phyloP scores from a whole-genome alignment of 2,888 invertebrate genomes.

The Pristionchus fissidentatus region DNA sequence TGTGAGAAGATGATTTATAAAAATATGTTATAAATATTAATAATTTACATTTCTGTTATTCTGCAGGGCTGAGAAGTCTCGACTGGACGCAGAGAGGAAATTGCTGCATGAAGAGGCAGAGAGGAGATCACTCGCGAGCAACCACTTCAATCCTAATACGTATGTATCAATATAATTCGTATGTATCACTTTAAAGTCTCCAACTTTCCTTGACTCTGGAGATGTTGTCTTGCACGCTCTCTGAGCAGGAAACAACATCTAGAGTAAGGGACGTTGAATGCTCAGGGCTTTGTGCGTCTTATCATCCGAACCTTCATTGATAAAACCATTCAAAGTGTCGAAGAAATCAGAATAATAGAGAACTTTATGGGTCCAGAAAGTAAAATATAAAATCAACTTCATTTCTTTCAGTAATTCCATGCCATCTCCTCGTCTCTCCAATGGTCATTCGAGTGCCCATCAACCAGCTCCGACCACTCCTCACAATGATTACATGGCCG shows the following conservation, averaged over 20 bases:
- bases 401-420: neutral
- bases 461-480: neutral
- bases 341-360: no score
- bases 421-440: conserved; percentile 17
- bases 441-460: neutral
- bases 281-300: no score
- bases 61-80: conserved; percentile 64
- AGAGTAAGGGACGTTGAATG: no score
- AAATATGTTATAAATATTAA: neutral
- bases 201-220: no score
- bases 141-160: neutral
- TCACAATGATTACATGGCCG: conserved; percentile 41
- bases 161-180: neutral
- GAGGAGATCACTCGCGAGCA: conserved; percentile 59
- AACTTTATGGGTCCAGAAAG: no score
- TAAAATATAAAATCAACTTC: no score
- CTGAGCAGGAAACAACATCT: no score
- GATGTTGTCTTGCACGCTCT: conserved; percentile 47
- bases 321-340: no score
- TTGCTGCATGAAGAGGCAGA: conserved; percentile 58
- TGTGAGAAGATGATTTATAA: neutral
- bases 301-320: no score
- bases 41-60: neutral
- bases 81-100: conserved; percentile 64
- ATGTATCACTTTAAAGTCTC: neutral